Percentiles rank a stretch among this genome's conserved stretches.
phyloP scores from a whole-genome alignment of 2,888 invertebrate genomes.

The Heliconius ismenius region DNA sequence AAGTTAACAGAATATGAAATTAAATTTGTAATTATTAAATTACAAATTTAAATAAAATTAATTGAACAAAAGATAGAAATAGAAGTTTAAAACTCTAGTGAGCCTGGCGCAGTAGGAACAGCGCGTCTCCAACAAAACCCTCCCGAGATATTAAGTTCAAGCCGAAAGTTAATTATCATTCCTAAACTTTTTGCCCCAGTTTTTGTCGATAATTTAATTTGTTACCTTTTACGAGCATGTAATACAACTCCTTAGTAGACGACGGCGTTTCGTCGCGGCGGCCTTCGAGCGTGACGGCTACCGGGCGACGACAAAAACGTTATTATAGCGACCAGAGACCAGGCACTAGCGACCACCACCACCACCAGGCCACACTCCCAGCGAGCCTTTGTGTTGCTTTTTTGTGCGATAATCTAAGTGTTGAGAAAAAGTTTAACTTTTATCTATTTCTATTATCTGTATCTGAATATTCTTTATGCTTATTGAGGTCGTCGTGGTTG shows the following conservation, averaged over 20 bases:
- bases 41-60: background rate
- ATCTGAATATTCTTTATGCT: background rate
- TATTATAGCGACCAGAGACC: slow-evolving; percentile 1
- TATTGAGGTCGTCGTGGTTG: background rate
- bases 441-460: background rate
- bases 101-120: background rate
- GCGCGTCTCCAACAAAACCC: background rate
- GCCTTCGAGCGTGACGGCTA: slow-evolving; percentile 26
- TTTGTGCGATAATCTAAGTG: slow-evolving; percentile 19
- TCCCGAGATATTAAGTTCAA: background rate
- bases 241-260: slow-evolving; percentile 40
- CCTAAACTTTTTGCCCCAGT: slow-evolving; percentile 26
- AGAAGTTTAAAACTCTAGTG: background rate
- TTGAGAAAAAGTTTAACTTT: slow-evolving; percentile 3
- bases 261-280: slow-evolving; percentile 24
- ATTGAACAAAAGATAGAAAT: background rate
- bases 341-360: background rate
- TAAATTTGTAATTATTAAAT: too few relatives aligned
- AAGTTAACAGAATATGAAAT: too few relatives aligned
- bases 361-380: background rate
- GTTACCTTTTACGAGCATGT: slow-evolving; percentile 46
- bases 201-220: slow-evolving; percentile 48
- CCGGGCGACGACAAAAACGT: slow-evolving; percentile 21
- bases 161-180: slow-evolving; percentile 29
- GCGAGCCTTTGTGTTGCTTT: slow-evolving; percentile 7